These are phyloP conservation scores for Fopius arisanus DNA, from an alignment of 1,140 invertebrate species.

Conservation along the genomic window DNA sequence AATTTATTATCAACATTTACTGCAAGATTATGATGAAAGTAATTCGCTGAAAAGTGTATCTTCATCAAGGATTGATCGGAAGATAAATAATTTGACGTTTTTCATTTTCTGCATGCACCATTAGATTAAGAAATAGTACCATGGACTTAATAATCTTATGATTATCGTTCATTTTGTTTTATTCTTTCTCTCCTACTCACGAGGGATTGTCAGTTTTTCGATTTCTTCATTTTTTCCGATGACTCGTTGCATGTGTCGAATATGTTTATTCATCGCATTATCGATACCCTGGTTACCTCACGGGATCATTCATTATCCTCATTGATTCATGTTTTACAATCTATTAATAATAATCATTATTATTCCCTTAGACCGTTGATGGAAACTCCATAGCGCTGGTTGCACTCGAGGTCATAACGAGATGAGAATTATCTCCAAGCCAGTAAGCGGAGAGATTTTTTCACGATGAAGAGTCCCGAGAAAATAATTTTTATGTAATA, in stretches of 20 bases:
- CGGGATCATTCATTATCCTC: constrained; percentile 8
- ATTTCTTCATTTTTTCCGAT: not conserved
- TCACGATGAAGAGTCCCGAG: not conserved
- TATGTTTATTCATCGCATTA: not conserved
- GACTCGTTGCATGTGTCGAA: not conserved
- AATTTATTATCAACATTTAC: constrained; percentile 8
- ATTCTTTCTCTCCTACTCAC: not conserved
- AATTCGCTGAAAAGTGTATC: not conserved
- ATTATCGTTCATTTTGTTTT: constrained; percentile 3
- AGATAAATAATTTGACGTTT: not conserved
- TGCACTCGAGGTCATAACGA: not conserved
- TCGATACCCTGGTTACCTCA: constrained; percentile 11
- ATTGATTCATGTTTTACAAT: constrained; percentile 10
- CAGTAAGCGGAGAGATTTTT: not conserved
- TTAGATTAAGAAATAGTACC: constrained; percentile 11
- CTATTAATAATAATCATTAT: not conserved
- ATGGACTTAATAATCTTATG: constrained; percentile 1
- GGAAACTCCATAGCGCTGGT: constrained; percentile 5
- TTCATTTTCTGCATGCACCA: not conserved
- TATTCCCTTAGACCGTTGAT: constrained; percentile 14
- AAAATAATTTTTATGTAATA: not conserved
- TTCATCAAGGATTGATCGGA: not conserved
- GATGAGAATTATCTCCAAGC: not conserved
- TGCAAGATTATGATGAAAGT: not conserved
- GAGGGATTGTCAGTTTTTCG: not conserved